These are phyloP conservation scores for Polyergus mexicanus DNA, from an alignment of 1,140 invertebrate species.

Conservation along the genomic window DNA sequence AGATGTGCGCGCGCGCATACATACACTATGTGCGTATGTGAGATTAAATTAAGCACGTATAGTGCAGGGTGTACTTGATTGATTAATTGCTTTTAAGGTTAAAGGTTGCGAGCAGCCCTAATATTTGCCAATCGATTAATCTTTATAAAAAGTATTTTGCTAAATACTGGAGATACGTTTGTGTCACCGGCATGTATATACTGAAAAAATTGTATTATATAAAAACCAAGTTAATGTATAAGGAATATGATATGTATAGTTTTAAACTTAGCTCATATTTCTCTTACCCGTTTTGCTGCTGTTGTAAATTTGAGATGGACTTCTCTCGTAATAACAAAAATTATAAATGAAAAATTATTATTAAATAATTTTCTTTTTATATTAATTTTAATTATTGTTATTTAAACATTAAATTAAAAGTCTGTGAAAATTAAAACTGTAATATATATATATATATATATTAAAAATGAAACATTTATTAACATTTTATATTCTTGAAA, in stretches of 20 bases:
- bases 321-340: too few species aligned
- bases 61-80: background rate
- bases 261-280: constrained; percentile 3
- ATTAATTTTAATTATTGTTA: too few species aligned
- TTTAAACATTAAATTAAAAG: too few species aligned
- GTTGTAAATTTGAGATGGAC: too few species aligned
- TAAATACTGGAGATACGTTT: constrained; percentile 13
- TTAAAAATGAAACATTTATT: too few species aligned
- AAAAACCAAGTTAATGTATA: constrained; percentile 7
- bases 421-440: too few species aligned
- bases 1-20: background rate
- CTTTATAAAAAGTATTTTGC: constrained; percentile 32
- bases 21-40: background rate
- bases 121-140: constrained; percentile 22
- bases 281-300: too few species aligned
- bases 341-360: too few species aligned
- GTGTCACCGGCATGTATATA: constrained; percentile 9
- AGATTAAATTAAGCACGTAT: background rate
- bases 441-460: too few species aligned
- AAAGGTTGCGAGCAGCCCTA: constrained; percentile 3
- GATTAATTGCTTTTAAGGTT: constrained; percentile 3
- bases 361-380: too few species aligned
- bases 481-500: too few species aligned
- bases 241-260: background rate
- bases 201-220: constrained; percentile 8